Conservation (phyloP, 2,797 vertebrate genomes). For the Liasis olivaceus region DNA sequence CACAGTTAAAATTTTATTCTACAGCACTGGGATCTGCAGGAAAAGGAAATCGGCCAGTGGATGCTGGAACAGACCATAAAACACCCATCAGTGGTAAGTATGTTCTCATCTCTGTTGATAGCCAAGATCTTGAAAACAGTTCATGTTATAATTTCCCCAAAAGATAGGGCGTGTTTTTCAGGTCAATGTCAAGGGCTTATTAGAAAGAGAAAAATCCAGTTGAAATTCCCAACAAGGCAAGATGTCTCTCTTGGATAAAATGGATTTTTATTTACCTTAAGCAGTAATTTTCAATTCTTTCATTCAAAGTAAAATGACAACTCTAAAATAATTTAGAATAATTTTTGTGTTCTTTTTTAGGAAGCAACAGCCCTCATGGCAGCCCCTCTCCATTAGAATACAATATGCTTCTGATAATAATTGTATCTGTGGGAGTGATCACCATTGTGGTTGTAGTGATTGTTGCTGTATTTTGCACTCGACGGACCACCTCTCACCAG, state of each 20-base stretch:
- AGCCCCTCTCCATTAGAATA: slow-evolving; percentile 83
- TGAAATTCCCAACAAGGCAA: background rate
- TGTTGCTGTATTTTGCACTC: slow-evolving; percentile 92
- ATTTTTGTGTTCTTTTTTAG: slow-evolving; percentile 64
- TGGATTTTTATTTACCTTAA: background rate
- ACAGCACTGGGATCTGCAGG: slow-evolving; percentile 84
- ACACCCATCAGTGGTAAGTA: slow-evolving; percentile 81
- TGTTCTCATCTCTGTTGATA: background rate
- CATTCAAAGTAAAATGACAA: background rate
- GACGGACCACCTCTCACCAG: slow-evolving; percentile 92
- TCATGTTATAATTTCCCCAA: background rate
- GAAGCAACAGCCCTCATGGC: slow-evolving; percentile 85
- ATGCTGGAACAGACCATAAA: slow-evolving; percentile 77
- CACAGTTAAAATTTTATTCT: slow-evolving; percentile 47
- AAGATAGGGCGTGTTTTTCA: background rate
- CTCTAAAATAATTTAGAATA: background rate
- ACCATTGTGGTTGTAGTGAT: slow-evolving; percentile 93
- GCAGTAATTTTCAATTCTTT: background rate
- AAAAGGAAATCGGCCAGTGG: slow-evolving; percentile 78
- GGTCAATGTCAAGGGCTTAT: background rate
- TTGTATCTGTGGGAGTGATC: slow-evolving; percentile 91
- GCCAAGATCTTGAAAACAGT: background rate
- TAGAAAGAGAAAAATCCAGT: background rate
- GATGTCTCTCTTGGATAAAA: background rate
- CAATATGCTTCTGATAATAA: slow-evolving; percentile 90